Base-by-base conservation (phyloP, 2,797 vertebrate genomes). In the Syngnathus acus region DNA sequence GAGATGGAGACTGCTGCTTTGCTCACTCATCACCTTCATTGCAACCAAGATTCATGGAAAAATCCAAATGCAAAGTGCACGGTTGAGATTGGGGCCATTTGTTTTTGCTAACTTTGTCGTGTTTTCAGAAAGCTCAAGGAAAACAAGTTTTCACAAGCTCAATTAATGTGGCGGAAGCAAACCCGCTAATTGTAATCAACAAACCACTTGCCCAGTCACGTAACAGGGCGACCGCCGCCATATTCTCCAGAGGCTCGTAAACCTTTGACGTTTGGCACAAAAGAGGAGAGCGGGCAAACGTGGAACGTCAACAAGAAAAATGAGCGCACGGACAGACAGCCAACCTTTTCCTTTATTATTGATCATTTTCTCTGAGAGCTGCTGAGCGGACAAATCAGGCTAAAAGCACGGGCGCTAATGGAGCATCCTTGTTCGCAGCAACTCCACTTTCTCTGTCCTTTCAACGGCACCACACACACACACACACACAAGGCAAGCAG, bases 371-470 rank as follows among this genome's bases (percentile, higher is more conserved):
- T 79, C 76, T 73, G 82, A 79, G 81, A 87, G 71, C 74, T 74
- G 85, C 88, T 90, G 87, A 89, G 76, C 78, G 71, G 74, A 81
- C 78, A 76, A 59, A 73, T 84, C 72, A 69, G 75, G 63, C 73
- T 80, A 74, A 83, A 85, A 84, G 87, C 80, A 67, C 75, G 62
- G 61, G 62, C 71, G 79, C 75, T 88, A 90, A 89, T 90, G 85
- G 86, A 87, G 80, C 79, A 76, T 83, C 84, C 72, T 62, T 87
- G 81, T 86, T 86, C 74, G 72, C 75, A 81, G 74, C 67, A 39
- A 43, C 67, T 77, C 60, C 60, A 40, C 61, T 69, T 72, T 50
- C 70, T 81, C 65, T 65, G 58, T 78, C 69, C 79, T 83, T 82
- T 40, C 2, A 11, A 64, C 62, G 74, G 84, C 78, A 68, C 76